Conservation (phyloP, 2,113 vertebrate genomes). For the Epinephelus cyanopodus region DNA sequence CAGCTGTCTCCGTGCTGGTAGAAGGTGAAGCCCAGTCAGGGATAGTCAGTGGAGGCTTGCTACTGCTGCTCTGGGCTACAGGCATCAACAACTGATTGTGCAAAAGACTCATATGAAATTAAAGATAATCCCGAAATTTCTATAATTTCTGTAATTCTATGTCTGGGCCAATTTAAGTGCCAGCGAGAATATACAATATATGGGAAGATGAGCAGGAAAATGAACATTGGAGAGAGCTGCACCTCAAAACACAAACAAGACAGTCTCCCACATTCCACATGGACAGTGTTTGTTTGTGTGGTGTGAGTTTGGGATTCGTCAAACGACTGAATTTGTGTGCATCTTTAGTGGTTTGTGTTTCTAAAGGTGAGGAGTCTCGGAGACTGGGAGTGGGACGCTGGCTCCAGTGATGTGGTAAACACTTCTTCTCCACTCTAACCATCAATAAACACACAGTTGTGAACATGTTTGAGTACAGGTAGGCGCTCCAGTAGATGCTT, state of each 20-base stretch:
- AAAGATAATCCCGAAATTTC: neutral
- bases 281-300: constrained; percentile 70
- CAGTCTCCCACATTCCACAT: constrained; percentile 57
- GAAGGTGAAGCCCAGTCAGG: constrained; percentile 18
- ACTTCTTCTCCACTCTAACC: constrained; percentile 41
- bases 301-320: constrained; percentile 40
- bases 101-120: neutral
- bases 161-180: neutral
- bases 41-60: neutral
- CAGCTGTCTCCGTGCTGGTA: constrained; percentile 34
- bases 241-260: constrained; percentile 64
- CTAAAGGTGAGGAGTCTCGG: constrained; percentile 59
- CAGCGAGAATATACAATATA: neutral
- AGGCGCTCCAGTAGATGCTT: constrained; percentile 5
- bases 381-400: constrained; percentile 38
- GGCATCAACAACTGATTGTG: neutral
- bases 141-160: neutral
- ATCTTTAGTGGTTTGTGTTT: constrained; percentile 64
- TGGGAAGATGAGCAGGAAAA: constrained; percentile 10
- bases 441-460: constrained; percentile 71
- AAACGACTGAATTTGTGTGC: constrained; percentile 41
- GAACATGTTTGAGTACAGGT: constrained; percentile 51
- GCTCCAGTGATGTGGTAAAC: constrained; percentile 62
- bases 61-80: constrained; percentile 6
- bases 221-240: constrained; percentile 21